Conservation (phyloP, 2,113 vertebrate genomes). For the Xenopus laevis region DNA sequence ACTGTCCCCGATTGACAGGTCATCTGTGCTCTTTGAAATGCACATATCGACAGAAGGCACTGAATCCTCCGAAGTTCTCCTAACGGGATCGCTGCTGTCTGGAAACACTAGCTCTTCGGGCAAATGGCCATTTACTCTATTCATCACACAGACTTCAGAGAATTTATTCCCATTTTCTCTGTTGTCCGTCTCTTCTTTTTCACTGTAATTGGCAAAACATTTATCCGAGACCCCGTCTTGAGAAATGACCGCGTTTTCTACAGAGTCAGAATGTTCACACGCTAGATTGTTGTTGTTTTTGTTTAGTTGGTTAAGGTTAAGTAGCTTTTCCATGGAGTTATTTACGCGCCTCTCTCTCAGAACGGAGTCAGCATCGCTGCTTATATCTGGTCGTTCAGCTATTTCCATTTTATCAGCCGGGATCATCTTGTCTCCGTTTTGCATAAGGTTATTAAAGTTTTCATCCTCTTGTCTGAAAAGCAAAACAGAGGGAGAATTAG, state of each 20-base stretch:
- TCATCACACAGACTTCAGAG: slow-evolving; percentile 51
- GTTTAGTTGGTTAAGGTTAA: slow-evolving; percentile 87
- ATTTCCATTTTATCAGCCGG: slow-evolving; percentile 64
- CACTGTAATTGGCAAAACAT: slow-evolving; percentile 56
- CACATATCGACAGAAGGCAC: slow-evolving; percentile 68
- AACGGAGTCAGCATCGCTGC: slow-evolving; percentile 76
- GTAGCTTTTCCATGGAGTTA: slow-evolving; percentile 65
- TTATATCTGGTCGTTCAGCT: slow-evolving; percentile 70
- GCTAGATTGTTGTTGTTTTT: slow-evolving; percentile 82
- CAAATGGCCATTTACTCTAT: slow-evolving; percentile 68
- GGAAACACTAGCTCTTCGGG: slow-evolving; percentile 54
- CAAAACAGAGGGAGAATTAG: slow-evolving; percentile 15
- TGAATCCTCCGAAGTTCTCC: slow-evolving; percentile 61
- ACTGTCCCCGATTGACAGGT: slow-evolving; percentile 76
- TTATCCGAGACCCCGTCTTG: slow-evolving; percentile 56
- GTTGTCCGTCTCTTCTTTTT: slow-evolving; percentile 60
- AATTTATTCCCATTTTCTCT: slow-evolving; percentile 80
- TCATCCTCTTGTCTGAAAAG: slow-evolving; percentile 80
- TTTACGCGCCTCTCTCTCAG: slow-evolving; percentile 76
- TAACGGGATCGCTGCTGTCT: slow-evolving; percentile 47
- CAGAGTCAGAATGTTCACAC: slow-evolving; percentile 61
- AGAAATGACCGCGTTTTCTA: slow-evolving; percentile 55
- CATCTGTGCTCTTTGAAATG: slow-evolving; percentile 87
- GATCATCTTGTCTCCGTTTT: slow-evolving; percentile 79
- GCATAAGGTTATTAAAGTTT: slow-evolving; percentile 79